Evolutionary conservation across 2,888 invertebrate genomes (phyloP).

Genomic region (Andrena chrysosceles): DNA sequence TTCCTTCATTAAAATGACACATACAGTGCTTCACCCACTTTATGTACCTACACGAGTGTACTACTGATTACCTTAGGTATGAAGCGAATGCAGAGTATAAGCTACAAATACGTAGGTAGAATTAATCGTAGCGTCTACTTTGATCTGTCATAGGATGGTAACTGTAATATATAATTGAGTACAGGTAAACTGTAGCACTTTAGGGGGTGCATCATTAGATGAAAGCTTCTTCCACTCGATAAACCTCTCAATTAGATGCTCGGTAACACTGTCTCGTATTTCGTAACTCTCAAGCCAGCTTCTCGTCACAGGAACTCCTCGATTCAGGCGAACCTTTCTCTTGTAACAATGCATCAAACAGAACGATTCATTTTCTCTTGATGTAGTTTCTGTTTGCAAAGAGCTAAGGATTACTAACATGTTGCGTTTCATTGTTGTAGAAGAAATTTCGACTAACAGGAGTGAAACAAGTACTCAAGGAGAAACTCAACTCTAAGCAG

Average conservation of each 20-base stretch:
- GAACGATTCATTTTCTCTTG: conserved; percentile 6
- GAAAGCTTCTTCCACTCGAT: not conserved
- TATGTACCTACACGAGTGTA: not conserved
- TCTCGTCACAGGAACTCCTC: not conserved
- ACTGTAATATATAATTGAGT: conserved; percentile 12
- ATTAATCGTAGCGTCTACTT: conserved; percentile 3
- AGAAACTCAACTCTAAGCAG: too few relatives aligned
- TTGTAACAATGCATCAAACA: not conserved
- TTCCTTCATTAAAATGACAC: too few relatives aligned
- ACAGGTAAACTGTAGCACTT: not conserved
- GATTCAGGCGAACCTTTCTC: not conserved
- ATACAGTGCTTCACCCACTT: too few relatives aligned
- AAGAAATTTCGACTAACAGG: too few relatives aligned
- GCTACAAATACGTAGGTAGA: not conserved
- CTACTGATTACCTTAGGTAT: not conserved
- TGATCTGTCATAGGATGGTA: conserved; percentile 9
- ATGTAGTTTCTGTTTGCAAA: conserved; percentile 1
- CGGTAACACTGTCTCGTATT: not conserved
- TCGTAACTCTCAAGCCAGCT: not conserved
- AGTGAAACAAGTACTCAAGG: too few relatives aligned
- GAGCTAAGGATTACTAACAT: conserved; percentile 1
- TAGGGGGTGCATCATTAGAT: not conserved
- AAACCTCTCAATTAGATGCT: not conserved
- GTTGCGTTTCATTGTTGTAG: not conserved
- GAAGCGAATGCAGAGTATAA: not conserved